Evolutionary conservation across 2,888 invertebrate species (phyloP), one percentile per base, ranked within the genome.

Genomic region (Gari tellinella): DNA sequence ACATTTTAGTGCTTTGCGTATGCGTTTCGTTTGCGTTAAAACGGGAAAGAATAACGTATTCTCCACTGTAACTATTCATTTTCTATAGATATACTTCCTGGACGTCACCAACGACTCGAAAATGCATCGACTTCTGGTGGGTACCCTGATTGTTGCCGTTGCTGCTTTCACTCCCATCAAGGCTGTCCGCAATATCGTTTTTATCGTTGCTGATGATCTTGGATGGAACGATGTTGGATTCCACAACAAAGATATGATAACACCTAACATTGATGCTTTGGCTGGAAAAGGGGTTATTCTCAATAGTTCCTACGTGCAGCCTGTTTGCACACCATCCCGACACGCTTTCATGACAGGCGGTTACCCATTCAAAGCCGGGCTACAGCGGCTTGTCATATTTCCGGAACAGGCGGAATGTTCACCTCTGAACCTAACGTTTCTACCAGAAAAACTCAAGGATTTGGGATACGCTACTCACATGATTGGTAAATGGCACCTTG

Each of bases 401-500:
- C 78, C 83, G 0, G 23, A 70, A 1, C 81, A 85, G 31, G 78
- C 87, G 0, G 80, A 80, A 7, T 88, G 87, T 49, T 80, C 87
- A 0, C 90, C 90, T 1, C 49, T 83, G 12, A 82, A 88, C 48
- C 45, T 69, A 10, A 79, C 86, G 0, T 83, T 85, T 31, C 68
- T 90, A 8, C 86, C 90, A 7, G 74, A 88, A 65, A 76, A 81
- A 25, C 62, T 90, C 41, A 84, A 85, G 52, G 69, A 73, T 31
- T 63, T 84, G 12, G 89, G 89, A 8, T 90, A 90, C 53, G 72
- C 83, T 10, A 89, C 89, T 1, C 89, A 89, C 68, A 87, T 88
- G 74, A 81, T 88, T 7, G 90, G 90, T 58, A 89, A 89, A 82
- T 93, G 93, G 93, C 93, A 93, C 84, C 82, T 93, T 52, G 93